Base-by-base conservation (phyloP, 2,888 invertebrate species). In the Tridacna crocea region DNA sequence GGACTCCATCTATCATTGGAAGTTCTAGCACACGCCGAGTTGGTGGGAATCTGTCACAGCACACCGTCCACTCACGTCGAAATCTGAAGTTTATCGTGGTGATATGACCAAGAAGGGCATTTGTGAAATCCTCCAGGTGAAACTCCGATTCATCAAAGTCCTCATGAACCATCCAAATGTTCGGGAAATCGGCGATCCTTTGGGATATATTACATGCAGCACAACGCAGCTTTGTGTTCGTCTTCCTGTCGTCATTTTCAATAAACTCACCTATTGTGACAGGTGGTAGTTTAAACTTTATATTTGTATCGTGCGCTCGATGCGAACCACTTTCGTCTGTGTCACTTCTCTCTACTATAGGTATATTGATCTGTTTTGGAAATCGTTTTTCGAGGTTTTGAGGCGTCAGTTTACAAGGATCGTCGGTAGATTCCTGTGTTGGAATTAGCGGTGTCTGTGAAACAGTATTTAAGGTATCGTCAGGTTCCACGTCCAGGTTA, bases 71-170 rank as follows among this genome's bases (percentile, higher is more conserved):
- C 19, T 70, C 70, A 13, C 70, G 47, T 22, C 70, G 48, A 46
- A 70, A 70, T 13, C 70, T 48, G 51, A 51, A 51, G 26, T 70
- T 70, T 12, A 51, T 15, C 4, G 26, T 26, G 15, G 51, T 17
- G 12, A 70, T 24, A 26, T 70, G 70, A 15, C 70, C 70, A 48
- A 70, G 70, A 70, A 70, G 19, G 1, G 70, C 51, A 47, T 70
- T 70, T 11, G 70, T 70, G 24, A 70, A 70, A 17, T 70, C 70
- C 24, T 70, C 51, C 17, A 24, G 51, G 10, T 70, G 48, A 17
- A 70, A 8, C 19, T 70, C 51, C 8, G 51, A 51, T 24, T 11
- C 47, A 2, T 48, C 26, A 3, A 51, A 24, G 26, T 70, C 70
- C n/a, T 51, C 51, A 22, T 70, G 51, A 15, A 70, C 46, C 22